Base-by-base conservation (phyloP, 2,113 vertebrate genomes). In the Camelus dromedarius region DNA sequence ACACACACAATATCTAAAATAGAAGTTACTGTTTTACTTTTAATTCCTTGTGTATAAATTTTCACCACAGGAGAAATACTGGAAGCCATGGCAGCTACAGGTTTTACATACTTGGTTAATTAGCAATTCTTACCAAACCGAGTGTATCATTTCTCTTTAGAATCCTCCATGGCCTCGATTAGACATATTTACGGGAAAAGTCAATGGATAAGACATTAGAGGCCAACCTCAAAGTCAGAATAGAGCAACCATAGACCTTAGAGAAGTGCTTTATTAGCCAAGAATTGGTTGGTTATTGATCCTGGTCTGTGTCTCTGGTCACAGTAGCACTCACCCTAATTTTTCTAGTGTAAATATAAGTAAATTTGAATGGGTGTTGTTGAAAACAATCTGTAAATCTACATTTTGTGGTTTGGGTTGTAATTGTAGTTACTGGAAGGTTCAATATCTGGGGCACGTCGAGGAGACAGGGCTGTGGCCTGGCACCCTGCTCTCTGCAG, bases 311-410 rank as follows among this genome's bases (percentile, higher is more conserved):
- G 98, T 99, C 99, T 99, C 99, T 99, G 99, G 99, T 99, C 99
- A 99, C 99, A 99, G 97, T 98, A 99, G 99, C 99, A 99, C 99
- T 99, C 99, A 99, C 99, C 99, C 99, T 99, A 99, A 99, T 99
- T 99, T 99, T 99, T 99, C 99, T 99, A 99, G 99, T 99, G 99
- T 99, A 99, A 99, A 99, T 99, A 99, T 99, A 99, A 99, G 99
- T 99, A 99, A 99, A 99, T 99, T 99, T 99, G 99, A 99, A 99
- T 99, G 99, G 99, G 99, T 99, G 99, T 98, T 99, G 99, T 99
- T 99, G 99, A 98, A 99, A 99, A 99, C 99, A 99, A 99, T 99
- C 99, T 99, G 99, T 99, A 98, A 99, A 99, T 99, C 99, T 99
- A 99, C 99, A 99, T 99, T 99, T 99, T 99, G 99, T 99, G 99